A percentile compares a stretch with the other conserved stretches of the same genome.
phyloP scores from a whole-genome alignment of 2,113 vertebrate genomes.

The Zosterops borbonicus region DNA sequence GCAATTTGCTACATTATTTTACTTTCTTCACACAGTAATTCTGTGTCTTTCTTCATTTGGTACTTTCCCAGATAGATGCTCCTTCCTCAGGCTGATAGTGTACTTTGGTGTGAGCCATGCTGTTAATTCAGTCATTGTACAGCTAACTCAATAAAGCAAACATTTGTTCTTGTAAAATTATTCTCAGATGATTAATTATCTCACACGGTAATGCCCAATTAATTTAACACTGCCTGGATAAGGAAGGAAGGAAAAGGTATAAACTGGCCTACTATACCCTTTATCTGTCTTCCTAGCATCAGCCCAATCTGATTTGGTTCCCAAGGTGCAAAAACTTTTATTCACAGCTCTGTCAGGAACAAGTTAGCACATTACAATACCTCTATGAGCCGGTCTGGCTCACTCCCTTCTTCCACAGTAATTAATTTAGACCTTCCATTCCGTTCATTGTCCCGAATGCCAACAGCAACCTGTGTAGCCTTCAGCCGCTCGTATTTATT shows the following conservation, averaged over 20 bases:
- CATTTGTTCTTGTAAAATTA: neutral
- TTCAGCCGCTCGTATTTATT: conserved; percentile 90
- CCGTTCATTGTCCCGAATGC: conserved; percentile 90
- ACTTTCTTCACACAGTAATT: neutral
- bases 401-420: conserved; percentile 84
- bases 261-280: neutral
- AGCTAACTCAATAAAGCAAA: neutral
- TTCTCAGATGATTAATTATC: neutral
- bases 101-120: neutral
- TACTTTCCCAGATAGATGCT: neutral
- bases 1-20: neutral
- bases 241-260: neutral
- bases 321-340: neutral
- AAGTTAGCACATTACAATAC: conserved; percentile 48
- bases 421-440: conserved; percentile 81
- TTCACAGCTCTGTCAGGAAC: neutral
- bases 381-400: conserved; percentile 73
- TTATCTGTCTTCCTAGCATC: neutral
- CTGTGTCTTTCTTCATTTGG: neutral
- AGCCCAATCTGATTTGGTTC: neutral
- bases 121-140: neutral
- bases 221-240: neutral
- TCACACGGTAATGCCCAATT: neutral
- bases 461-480: conserved; percentile 83
- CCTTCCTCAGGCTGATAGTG: neutral